Percentiles rank a stretch among this genome's conserved stretches.
These are phyloP conservation scores for Phalanger gymnotis DNA, from an alignment of 2,797 vertebrate species.

Conservation along the genomic window DNA sequence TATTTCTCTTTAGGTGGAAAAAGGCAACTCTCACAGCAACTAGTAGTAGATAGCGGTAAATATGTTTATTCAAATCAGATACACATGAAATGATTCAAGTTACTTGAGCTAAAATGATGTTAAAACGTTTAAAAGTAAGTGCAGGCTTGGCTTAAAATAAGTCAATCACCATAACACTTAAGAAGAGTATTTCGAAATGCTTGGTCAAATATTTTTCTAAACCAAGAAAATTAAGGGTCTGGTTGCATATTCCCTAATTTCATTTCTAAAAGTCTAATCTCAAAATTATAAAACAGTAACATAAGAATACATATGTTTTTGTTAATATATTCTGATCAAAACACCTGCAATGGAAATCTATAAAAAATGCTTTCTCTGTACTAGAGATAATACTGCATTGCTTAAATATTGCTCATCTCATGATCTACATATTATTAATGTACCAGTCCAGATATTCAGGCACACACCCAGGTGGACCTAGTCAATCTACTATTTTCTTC, in stretches of 20 bases:
- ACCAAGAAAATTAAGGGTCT: slow-evolving; percentile 57
- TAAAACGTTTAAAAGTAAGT: slow-evolving; percentile 37
- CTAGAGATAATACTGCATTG: slow-evolving; percentile 28
- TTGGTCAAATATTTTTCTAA: slow-evolving; percentile 55
- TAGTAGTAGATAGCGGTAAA: slow-evolving; percentile 51
- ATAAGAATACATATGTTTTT: neutral
- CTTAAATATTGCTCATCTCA: slow-evolving; percentile 16
- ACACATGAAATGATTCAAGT: slow-evolving; percentile 21
- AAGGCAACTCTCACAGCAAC: slow-evolving; percentile 51
- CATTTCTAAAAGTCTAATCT: slow-evolving; percentile 31
- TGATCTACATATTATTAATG: slow-evolving; percentile 50
- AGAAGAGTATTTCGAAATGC: slow-evolving; percentile 44
- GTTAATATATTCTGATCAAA: neutral
- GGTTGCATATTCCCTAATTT: slow-evolving; percentile 50
- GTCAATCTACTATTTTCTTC: slow-evolving; percentile 46
- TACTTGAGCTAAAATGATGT: slow-evolving; percentile 44
- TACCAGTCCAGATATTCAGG: slow-evolving; percentile 30
- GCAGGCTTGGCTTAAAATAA: slow-evolving; percentile 26
- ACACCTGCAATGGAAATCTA: neutral
- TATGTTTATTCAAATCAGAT: slow-evolving; percentile 50
- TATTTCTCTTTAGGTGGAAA: slow-evolving; percentile 53
- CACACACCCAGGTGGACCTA: slow-evolving; percentile 21
- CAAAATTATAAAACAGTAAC: slow-evolving; percentile 11
- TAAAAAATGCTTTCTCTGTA: neutral
- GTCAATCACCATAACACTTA: slow-evolving; percentile 51